Evolutionary conservation across 1,140 invertebrate species (phyloP).

Genomic region (Chrysoperla carnea): DNA sequence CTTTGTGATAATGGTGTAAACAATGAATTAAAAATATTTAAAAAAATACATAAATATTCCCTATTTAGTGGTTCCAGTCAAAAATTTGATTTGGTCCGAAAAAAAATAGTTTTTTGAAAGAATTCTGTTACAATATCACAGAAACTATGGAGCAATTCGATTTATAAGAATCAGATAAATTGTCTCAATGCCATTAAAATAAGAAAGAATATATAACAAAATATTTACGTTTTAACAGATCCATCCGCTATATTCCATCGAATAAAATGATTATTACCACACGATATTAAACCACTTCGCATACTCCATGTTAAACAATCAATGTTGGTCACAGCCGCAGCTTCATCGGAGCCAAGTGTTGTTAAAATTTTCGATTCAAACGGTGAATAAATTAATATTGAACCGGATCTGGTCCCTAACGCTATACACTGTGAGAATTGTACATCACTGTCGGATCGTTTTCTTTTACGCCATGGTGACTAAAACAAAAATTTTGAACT

Average conservation of each 20-base stretch:
- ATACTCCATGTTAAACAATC: constrained; percentile 24
- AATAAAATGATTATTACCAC: constrained; percentile 27
- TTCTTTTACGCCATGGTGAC: constrained; percentile 25
- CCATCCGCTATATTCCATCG: constrained; percentile 26
- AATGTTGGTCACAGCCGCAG: constrained; percentile 13
- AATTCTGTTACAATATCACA: too few species aligned
- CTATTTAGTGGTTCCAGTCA: too few species aligned
- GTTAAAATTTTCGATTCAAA: constrained; percentile 35
- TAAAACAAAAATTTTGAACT: constrained; percentile 23
- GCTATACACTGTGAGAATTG: constrained; percentile 24
- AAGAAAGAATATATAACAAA: not conserved
- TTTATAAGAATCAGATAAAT: too few species aligned
- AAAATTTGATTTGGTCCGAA: too few species aligned
- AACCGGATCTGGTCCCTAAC: constrained; percentile 43
- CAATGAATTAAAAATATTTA: too few species aligned
- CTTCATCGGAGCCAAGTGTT: constrained; percentile 24
- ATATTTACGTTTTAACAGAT: constrained; percentile 22
- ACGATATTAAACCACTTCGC: constrained; percentile 23
- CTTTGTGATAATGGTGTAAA: too few species aligned
- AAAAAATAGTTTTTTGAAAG: too few species aligned
- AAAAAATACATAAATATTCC: too few species aligned
- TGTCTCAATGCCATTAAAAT: too few species aligned
- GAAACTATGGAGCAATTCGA: too few species aligned
- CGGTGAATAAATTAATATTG: constrained; percentile 46
- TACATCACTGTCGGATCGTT: constrained; percentile 20